Base-by-base conservation (phyloP, 2,797 vertebrate genomes). In the Hypotaenidia philippensis region DNA sequence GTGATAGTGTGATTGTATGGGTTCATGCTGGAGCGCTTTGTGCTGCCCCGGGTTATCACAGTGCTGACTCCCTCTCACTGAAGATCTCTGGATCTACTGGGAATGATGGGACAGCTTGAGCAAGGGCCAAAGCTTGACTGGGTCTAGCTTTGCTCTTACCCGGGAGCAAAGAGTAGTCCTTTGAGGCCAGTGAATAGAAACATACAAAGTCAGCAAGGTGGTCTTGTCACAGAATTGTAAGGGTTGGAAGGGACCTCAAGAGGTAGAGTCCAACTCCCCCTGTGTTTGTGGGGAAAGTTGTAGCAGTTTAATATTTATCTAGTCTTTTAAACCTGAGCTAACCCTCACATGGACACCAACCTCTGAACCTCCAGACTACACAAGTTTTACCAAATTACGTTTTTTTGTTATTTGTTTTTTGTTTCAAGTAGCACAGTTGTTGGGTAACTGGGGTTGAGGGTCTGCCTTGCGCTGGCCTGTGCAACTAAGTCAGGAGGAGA, bases 61-160 rank as follows among this genome's bases (percentile, higher is more conserved):
- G 22, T 7, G 64, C 68, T 0, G 1, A 14, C 36, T 66, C 8
- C 55, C 5, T 22, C 44, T 10, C 0, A 0, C 65, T 31, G 55
- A 18, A 2, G 52, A 25, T 4, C n/a, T 47, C 22, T 27, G 55
- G 6, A 3, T 38, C 47, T 53, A 6, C 29, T 5, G 32, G 19
- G 26, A 49, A 6, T 3, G 23, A 17, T 1, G 3, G 17, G 38
- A 47, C 13, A 26, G 21, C 13, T 6, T 5, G 16, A 50, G 52
- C 23, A 1, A 31, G 44, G 56, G 20, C 6, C 57, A 50, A 31
- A 64, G 17, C 36, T 29, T 40, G 36, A 23, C 49, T 9, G 31
- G 11, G 8, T 41, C 36, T 44, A 14, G 22, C 64, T 87, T 26
- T 57, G 78, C 40, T 59, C 14, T 45, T 13, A 6, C 1, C 11